A percentile compares a stretch with the other conserved stretches of the same genome.
phyloP scores from a whole-genome alignment of 2,888 invertebrate species.

The Drosophila barbarae region DNA sequence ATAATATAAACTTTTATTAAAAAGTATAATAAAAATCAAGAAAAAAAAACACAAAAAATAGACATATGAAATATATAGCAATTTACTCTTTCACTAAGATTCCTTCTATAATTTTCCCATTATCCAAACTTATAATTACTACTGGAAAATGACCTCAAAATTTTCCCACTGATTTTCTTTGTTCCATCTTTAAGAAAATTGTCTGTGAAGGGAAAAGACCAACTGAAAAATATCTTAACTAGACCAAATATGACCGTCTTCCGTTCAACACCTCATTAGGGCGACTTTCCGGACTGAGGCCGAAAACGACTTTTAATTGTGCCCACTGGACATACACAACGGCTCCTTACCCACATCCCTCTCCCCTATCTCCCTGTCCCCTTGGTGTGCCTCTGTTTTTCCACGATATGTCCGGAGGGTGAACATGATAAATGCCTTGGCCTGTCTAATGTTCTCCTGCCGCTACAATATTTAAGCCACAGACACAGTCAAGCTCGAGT shows the following conservation, averaged over 20 bases:
- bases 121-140: conserved; percentile 3
- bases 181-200: conserved; percentile 16
- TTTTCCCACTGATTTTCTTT: conserved; percentile 15
- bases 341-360: neutral
- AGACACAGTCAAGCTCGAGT: conserved; percentile 30
- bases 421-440: conserved; percentile 58
- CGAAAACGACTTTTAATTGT: conserved; percentile 69
- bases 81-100: neutral
- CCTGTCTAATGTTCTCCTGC: conserved; percentile 26
- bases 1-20: neutral
- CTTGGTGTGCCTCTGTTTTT: conserved; percentile 1
- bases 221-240: conserved; percentile 47
- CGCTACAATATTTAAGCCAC: conserved; percentile 12
- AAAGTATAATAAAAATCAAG: neutral
- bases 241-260: conserved; percentile 48
- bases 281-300: conserved; percentile 44
- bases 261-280: conserved; percentile 69
- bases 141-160: conserved; percentile 8
- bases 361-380: neutral
- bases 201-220: conserved; percentile 20
- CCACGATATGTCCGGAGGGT: conserved; percentile 38
- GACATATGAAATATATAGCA: too few species aligned
- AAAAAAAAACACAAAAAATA: neutral
- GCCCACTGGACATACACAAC: conserved; percentile 56
- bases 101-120: neutral